phyloP scores from a whole-genome alignment of 2,888 invertebrate species.

The Ophion obscuratus region DNA sequence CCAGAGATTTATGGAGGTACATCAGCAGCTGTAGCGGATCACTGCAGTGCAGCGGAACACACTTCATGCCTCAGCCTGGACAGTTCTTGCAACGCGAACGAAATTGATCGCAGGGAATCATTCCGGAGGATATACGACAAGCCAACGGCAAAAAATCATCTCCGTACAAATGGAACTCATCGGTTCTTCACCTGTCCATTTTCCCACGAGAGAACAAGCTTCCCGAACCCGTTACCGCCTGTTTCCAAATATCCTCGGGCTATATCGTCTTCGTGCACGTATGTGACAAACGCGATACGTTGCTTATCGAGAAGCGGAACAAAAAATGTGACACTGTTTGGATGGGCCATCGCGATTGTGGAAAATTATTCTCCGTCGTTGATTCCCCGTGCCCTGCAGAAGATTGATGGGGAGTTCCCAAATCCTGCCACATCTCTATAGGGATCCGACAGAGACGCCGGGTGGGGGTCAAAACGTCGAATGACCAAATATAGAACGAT shows the following conservation, averaged over 20 bases:
- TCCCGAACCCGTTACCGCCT: neutral
- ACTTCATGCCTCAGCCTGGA: neutral
- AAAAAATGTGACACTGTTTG: neutral
- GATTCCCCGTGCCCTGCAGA: too few species aligned
- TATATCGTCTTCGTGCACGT: neutral
- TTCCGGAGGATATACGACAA: neutral
- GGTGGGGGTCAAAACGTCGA: too few species aligned
- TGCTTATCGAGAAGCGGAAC: neutral
- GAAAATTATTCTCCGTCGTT: neutral
- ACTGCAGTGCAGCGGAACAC: neutral
- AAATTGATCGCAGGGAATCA: neutral
- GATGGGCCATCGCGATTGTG: neutral
- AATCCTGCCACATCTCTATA: too few species aligned
- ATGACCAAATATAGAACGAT: too few species aligned
- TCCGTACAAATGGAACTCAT: neutral
- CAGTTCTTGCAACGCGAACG: too few species aligned
- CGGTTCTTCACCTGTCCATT: constrained; percentile 23
- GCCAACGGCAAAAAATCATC: neutral
- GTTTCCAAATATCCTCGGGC: constrained; percentile 11
- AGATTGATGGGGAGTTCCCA: too few species aligned
- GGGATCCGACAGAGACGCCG: too few species aligned
- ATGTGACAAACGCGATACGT: constrained; percentile 2
- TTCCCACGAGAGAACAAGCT: constrained; percentile 28
- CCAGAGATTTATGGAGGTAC: too few species aligned
- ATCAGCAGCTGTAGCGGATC: neutral